Evolutionary conservation across 2,113 vertebrate genomes (phyloP).

Genomic region (Istiophorus platypterus): DNA sequence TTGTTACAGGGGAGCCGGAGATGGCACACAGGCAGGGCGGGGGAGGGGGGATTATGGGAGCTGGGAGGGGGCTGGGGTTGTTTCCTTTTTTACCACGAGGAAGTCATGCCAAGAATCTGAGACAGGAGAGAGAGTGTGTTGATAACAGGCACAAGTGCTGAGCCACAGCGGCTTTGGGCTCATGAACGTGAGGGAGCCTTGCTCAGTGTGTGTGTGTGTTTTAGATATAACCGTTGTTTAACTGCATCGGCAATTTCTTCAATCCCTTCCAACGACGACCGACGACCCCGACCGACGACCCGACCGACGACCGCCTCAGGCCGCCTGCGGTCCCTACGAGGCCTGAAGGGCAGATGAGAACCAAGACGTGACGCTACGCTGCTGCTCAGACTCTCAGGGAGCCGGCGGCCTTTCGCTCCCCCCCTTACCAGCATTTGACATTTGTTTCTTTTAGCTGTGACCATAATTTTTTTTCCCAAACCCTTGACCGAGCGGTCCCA

Average conservation of each 20-base stretch:
- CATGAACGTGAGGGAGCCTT: neutral
- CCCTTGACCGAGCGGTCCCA: neutral
- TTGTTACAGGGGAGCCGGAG: slow-evolving; percentile 19
- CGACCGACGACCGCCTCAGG: too few species aligned
- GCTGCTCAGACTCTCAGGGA: neutral
- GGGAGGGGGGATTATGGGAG: slow-evolving; percentile 45
- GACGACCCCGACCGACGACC: too few species aligned
- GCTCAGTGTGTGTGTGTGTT: neutral
- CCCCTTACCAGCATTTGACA: neutral
- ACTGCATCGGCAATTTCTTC: neutral
- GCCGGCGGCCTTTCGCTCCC: neutral
- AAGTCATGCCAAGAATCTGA: slow-evolving; percentile 90
- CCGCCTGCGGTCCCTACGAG: neutral
- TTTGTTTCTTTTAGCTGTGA: neutral
- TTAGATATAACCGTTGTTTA: neutral
- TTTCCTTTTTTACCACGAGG: slow-evolving; percentile 86
- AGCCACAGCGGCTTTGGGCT: neutral
- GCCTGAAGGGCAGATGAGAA: neutral
- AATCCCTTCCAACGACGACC: neutral
- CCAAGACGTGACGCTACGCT: too few species aligned
- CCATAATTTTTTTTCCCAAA: neutral
- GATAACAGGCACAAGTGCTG: slow-evolving; percentile 14
- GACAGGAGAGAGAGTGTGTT: slow-evolving; percentile 33
- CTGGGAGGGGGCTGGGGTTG: slow-evolving; percentile 34
- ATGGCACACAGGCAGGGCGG: slow-evolving; percentile 30